phyloP scores from a whole-genome alignment of 2,888 invertebrate genomes.

The Chloroclysta siterata region DNA sequence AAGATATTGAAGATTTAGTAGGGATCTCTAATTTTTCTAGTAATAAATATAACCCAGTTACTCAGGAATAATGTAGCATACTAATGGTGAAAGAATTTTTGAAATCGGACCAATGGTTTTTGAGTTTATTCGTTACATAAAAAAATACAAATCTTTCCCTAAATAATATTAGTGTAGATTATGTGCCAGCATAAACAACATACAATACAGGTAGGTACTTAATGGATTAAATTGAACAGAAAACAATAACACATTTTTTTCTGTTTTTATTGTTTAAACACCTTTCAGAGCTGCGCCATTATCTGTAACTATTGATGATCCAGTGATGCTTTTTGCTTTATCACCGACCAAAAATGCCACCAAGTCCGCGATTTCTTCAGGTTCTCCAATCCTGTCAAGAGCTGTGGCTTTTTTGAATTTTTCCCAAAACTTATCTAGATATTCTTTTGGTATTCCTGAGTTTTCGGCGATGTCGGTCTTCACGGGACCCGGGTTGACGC shows the following conservation, averaged over 20 bases:
- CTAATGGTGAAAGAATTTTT: no score
- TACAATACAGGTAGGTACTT: background rate
- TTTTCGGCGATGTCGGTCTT: constrained; percentile 54
- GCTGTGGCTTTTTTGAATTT: constrained; percentile 91
- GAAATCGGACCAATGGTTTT: no score
- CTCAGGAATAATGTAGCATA: no score
- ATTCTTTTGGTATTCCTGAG: constrained; percentile 53
- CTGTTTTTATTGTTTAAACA: background rate
- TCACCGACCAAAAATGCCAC: constrained; percentile 91
- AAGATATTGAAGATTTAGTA: no score
- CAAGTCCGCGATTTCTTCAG: constrained; percentile 85
- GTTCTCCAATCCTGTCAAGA: constrained; percentile 86
- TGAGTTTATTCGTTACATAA: no score
- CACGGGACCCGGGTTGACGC: constrained; percentile 94
- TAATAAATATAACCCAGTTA: no score
- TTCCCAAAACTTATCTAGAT: constrained; percentile 76
- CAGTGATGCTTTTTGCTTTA: constrained; percentile 90
- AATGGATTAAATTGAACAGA: background rate
- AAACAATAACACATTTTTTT: background rate
- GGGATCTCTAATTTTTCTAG: no score
- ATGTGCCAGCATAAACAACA: background rate
- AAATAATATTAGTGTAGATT: no score
- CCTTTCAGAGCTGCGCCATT: constrained; percentile 37
- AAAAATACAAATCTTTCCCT: no score
- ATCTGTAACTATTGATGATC: constrained; percentile 70